These are phyloP conservation scores for Coptodon rendalli DNA, from an alignment of 2,113 vertebrate genomes.

Conservation along the genomic window DNA sequence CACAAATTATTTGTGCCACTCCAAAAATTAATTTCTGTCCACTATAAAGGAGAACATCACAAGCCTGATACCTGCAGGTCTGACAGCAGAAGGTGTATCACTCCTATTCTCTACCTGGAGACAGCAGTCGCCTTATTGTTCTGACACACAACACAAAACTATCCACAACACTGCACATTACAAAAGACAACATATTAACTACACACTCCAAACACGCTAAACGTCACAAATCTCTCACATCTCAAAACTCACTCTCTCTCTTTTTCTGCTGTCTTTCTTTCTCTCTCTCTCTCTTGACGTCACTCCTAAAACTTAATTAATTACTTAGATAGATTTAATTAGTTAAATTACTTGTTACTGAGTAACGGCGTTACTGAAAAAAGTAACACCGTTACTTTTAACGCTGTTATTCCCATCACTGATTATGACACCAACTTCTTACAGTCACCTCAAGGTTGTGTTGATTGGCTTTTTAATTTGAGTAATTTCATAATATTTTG, in stretches of 20 bases:
- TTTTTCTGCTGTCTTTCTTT: too few relatives aligned
- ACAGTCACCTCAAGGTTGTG: not conserved
- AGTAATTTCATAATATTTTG: not conserved
- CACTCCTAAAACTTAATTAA: not conserved
- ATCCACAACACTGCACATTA: too few relatives aligned
- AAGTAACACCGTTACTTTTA: not conserved
- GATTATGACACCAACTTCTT: not conserved
- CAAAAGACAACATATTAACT: too few relatives aligned
- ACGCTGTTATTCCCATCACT: not conserved
- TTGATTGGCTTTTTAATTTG: not conserved
- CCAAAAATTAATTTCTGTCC: not conserved
- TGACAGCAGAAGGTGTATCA: too few relatives aligned
- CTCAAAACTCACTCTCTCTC: too few relatives aligned
- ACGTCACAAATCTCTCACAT: too few relatives aligned
- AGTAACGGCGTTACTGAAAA: not conserved
- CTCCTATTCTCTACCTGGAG: too few relatives aligned
- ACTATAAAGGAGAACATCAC: not conserved
- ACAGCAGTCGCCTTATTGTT: too few relatives aligned
- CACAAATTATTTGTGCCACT: not conserved
- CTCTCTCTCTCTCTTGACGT: too few relatives aligned
- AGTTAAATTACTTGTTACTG: not conserved
- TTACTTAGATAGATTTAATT: not conserved
- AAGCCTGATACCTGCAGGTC: not conserved
- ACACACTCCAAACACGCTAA: too few relatives aligned
- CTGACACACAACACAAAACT: too few relatives aligned